Evolutionary conservation across 2,797 vertebrate genomes (phyloP).

Genomic region (Cryptoblepharus egeriae): DNA sequence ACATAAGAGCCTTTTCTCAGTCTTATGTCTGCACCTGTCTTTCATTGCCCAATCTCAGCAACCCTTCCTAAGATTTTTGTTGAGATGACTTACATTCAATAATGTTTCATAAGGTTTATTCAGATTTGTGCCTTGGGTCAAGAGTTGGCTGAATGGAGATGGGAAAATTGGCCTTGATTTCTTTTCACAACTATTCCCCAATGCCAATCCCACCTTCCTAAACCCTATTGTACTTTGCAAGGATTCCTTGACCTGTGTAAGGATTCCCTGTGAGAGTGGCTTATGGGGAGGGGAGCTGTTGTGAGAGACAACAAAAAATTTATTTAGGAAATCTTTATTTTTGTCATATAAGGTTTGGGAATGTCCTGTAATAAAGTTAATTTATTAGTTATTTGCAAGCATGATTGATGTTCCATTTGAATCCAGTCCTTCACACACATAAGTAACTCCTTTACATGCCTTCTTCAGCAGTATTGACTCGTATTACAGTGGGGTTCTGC

Average conservation of each 20-base stretch:
- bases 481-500: background rate
- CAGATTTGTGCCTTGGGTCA: background rate
- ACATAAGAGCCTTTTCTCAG: background rate
- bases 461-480: background rate
- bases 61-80: background rate
- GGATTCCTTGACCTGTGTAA: no score
- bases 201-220: no score
- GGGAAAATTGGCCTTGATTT: no score
- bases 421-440: background rate
- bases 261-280: no score
- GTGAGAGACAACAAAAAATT: no score
- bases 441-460: background rate
- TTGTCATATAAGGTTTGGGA: no score
- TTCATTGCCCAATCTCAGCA: background rate
- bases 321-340: no score
- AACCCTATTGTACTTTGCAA: no score
- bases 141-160: no score
- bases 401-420: background rate
- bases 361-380: background rate
- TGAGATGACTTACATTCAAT: rapidly evolving
- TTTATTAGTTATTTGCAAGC: background rate
- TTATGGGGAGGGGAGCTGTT: no score
- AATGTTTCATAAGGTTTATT: background rate
- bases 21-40: background rate
- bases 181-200: no score